Conservation (phyloP, 2,113 vertebrate genomes). For the Jaculus jaculus region DNA sequence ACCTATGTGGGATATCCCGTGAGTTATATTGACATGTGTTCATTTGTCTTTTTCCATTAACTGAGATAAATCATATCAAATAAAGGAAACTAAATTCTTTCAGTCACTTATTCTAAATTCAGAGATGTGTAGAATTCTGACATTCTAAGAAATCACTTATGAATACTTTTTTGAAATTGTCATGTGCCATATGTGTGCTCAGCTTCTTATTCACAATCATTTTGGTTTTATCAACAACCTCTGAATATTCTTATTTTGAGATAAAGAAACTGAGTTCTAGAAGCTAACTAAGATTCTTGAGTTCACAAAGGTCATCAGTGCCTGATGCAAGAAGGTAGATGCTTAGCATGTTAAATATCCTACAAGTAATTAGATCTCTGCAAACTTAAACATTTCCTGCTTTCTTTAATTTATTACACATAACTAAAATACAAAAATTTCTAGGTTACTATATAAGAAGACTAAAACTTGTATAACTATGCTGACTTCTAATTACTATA, state of each 20-base stretch:
- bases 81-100: no score
- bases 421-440: conserved; percentile 1
- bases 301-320: not conserved
- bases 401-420: not conserved
- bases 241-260: not conserved
- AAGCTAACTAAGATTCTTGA: not conserved
- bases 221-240: not conserved
- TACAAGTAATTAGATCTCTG: conserved; percentile 15
- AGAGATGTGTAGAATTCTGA: not conserved
- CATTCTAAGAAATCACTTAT: not conserved
- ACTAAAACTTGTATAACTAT: not conserved
- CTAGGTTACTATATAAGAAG: not conserved
- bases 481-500: not conserved
- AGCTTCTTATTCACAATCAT: not conserved
- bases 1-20: not conserved
- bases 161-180: not conserved
- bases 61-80: not conserved
- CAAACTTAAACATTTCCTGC: not conserved
- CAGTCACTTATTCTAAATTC: conserved; percentile 49
- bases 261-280: not conserved
- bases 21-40: conserved; percentile 1
- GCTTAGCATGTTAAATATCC: not conserved
- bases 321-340: not conserved
- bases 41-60: not conserved
- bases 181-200: not conserved